Evolutionary conservation across 2,888 invertebrate species (phyloP).

Genomic region (Drosophila lacicola): DNA sequence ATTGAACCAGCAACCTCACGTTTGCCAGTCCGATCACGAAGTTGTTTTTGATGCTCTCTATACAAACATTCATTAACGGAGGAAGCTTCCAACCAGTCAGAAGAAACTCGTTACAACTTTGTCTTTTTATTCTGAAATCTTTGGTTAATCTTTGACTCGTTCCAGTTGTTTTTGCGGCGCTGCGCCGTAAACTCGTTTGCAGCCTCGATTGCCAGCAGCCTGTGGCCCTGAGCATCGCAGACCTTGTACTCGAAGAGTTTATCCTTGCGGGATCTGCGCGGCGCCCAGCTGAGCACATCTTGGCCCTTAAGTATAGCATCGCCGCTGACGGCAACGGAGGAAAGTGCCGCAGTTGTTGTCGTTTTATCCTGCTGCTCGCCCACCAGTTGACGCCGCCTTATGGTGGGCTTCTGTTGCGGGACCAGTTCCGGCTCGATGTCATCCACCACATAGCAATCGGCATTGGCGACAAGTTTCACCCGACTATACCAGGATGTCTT

Average conservation of each 20-base stretch:
- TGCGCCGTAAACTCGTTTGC: slow-evolving; percentile 73
- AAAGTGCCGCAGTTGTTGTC: neutral
- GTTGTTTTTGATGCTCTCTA: too few species aligned
- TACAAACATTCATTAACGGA: too few species aligned
- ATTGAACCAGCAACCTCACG: too few species aligned
- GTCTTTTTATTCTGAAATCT: slow-evolving; percentile 33
- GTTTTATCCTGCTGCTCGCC: slow-evolving; percentile 6
- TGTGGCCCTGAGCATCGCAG: slow-evolving; percentile 27
- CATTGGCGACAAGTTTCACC: slow-evolving; percentile 65
- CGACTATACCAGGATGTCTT: slow-evolving; percentile 19
- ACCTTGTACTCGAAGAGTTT: slow-evolving; percentile 69
- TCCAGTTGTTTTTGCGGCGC: slow-evolving; percentile 75
- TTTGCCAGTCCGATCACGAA: too few species aligned
- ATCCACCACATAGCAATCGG: slow-evolving; percentile 69
- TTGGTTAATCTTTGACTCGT: slow-evolving; percentile 70
- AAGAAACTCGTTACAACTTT: neutral
- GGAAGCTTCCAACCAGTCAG: too few species aligned
- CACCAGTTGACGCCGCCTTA: slow-evolving; percentile 58
- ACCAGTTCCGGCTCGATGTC: slow-evolving; percentile 46
- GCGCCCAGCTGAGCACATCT: slow-evolving; percentile 68
- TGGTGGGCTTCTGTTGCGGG: slow-evolving; percentile 61
- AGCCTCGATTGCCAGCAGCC: slow-evolving; percentile 53
- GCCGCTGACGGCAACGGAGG: slow-evolving; percentile 56
- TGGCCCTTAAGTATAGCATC: slow-evolving; percentile 54
- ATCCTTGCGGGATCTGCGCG: slow-evolving; percentile 50